phyloP scores from a whole-genome alignment of 2,113 vertebrate species.

The Dicerorhinus sumatrensis region DNA sequence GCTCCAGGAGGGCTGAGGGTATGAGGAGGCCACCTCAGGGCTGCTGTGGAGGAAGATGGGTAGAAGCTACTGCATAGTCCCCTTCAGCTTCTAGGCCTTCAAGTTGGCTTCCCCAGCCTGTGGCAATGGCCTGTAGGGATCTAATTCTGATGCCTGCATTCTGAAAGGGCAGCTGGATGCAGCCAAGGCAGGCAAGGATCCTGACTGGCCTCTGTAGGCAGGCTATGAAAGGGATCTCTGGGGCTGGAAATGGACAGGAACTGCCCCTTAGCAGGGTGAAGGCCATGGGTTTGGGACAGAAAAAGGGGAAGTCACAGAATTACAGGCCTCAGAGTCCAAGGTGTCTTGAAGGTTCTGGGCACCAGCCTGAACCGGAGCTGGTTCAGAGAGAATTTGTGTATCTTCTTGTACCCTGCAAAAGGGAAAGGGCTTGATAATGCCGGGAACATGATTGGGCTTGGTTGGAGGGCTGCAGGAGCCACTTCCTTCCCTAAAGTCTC shows the following conservation, averaged over 20 bases:
- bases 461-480: neutral
- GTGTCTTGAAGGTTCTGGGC: neutral
- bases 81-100: neutral
- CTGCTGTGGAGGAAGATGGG: neutral
- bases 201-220: neutral
- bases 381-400: neutral
- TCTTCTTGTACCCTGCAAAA: neutral
- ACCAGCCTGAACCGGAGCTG: neutral
- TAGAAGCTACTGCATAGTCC: neutral
- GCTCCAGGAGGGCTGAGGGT: neutral
- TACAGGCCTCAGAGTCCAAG: neutral
- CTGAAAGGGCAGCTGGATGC: neutral
- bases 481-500: neutral
- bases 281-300: neutral
- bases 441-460: neutral
- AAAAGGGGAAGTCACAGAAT: neutral
- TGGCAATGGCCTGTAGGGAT: neutral
- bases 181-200: neutral
- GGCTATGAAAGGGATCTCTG: neutral
- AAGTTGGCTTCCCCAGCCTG: neutral
- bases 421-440: neutral
- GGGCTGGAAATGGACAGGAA: neutral
- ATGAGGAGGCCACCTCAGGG: fast-evolving
- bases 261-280: neutral
- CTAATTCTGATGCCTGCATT: neutral